A percentile compares a stretch with the other conserved stretches of the same genome.
phyloP scores from a whole-genome alignment of 2,888 invertebrate genomes.

The Trichopoda pennipes region DNA sequence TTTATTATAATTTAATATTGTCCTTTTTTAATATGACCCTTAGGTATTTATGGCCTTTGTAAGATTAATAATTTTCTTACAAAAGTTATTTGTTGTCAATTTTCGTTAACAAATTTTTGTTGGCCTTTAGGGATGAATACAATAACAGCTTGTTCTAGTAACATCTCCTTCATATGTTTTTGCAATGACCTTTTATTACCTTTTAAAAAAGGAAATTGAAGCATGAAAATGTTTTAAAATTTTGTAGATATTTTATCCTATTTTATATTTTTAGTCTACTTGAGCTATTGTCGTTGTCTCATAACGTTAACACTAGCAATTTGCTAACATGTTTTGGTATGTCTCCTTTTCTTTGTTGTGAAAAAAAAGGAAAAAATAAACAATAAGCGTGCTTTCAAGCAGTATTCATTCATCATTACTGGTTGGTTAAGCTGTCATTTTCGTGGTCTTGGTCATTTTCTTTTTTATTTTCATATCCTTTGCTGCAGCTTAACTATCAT shows the following conservation, averaged over 20 bases:
- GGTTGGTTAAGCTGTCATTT: conserved; percentile 32
- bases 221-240: conserved; percentile 20
- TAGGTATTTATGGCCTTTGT: too few relatives aligned
- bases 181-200: neutral
- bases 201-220: conserved; percentile 1
- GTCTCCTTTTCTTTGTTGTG: conserved; percentile 21
- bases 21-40: too few relatives aligned
- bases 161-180: too few relatives aligned
- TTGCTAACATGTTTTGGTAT: conserved; percentile 15
- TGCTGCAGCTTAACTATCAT: conserved; percentile 12
- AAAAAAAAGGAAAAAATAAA: neutral
- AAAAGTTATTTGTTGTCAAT: too few relatives aligned
- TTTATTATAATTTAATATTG: too few relatives aligned
- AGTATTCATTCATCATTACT: conserved; percentile 39
- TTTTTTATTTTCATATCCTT: neutral
- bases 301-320: conserved; percentile 15
- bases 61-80: too few relatives aligned
- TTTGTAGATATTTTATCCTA: conserved; percentile 2
- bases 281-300: neutral
- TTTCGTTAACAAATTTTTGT: too few relatives aligned
- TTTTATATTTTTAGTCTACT: neutral
- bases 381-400: neutral
- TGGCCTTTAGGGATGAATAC: too few relatives aligned
- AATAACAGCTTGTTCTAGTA: too few relatives aligned
- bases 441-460: neutral